phyloP scores from a whole-genome alignment of 2,797 vertebrate genomes.

The Cuculus canorus region DNA sequence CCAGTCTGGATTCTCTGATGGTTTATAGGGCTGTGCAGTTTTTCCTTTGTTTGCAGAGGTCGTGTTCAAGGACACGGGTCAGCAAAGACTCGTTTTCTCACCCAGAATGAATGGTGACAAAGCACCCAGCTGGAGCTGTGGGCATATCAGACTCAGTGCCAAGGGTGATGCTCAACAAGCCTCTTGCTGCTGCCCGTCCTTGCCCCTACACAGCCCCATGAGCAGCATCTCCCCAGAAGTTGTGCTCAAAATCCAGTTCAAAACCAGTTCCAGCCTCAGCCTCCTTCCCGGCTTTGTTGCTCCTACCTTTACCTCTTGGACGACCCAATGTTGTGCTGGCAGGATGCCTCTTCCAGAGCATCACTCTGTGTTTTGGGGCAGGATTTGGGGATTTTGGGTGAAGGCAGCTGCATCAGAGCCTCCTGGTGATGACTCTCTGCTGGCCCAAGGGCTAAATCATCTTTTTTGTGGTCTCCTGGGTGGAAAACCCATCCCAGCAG shows the following conservation, averaged over 20 bases:
- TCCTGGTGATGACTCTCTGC: fast-evolving
- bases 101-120: neutral
- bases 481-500: too few relatives aligned
- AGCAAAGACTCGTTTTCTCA: neutral
- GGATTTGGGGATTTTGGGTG: neutral
- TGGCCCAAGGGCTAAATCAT: neutral
- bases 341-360: neutral
- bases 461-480: neutral
- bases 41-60: neutral
- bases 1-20: neutral
- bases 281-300: neutral
- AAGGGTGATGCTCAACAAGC: neutral
- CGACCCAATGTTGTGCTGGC: fast-evolving
- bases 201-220: fast-evolving
- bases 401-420: neutral
- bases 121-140: neutral
- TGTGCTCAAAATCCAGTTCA: neutral
- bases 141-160: neutral
- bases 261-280: neutral
- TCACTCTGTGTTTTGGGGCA: neutral
- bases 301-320: neutral
- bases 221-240: neutral
- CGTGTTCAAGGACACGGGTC: fast-evolving
- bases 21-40: neutral
- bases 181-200: neutral